Base-by-base conservation (phyloP, 2,888 invertebrate species). In the Orchesellides sinensis region DNA sequence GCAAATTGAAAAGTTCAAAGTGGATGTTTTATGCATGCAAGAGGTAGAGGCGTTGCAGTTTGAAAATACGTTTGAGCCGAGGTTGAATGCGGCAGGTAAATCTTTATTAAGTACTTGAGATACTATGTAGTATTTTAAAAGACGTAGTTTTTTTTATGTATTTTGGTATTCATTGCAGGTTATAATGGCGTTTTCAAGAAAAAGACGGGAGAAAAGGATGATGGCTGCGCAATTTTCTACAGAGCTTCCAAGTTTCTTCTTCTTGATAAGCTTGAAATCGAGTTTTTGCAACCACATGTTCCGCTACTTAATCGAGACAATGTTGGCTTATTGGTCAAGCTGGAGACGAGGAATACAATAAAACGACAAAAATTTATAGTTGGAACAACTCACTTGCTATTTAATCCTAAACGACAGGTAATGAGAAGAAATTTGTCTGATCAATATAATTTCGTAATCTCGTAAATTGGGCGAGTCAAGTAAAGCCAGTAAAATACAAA, bases 381-480 rank as follows among this genome's bases (percentile, higher is more conserved):
- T 0, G 96, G 96, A 2, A 99, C 97, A 12, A 99, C 99, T 0
- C 99, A 99, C 90, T 91, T 99, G 59, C 91, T 99, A 10, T 99
- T 95, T 90, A 99, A 99, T 91, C 97, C 96, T 0, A 93, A 91
- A 87, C 92, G 99, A 47, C 94, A 65, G 70, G 88, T 88, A 56
- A 40, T 5, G 6, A 12, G 12, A 40, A 40, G n/a, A n/a, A n/a
- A n/a, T n/a, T n/a, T n/a, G n/a, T n/a, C n/a, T n/a, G n/a, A n/a
- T n/a, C n/a, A n/a, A 12, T 40, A 6, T 40, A 40, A 40, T 10
- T 40, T 40, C 40, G 12, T n/a, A n/a, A n/a, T n/a, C n/a, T n/a
- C n/a, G n/a, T n/a, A n/a, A n/a, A n/a, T n/a, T n/a, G n/a, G 40
- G 12, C 40, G 6, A 40, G 12, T 40, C 40, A 40, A 40, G 12